These are phyloP conservation scores for Camptogramma bilineatum DNA, from an alignment of 2,888 invertebrate species.

Conservation along the genomic window DNA sequence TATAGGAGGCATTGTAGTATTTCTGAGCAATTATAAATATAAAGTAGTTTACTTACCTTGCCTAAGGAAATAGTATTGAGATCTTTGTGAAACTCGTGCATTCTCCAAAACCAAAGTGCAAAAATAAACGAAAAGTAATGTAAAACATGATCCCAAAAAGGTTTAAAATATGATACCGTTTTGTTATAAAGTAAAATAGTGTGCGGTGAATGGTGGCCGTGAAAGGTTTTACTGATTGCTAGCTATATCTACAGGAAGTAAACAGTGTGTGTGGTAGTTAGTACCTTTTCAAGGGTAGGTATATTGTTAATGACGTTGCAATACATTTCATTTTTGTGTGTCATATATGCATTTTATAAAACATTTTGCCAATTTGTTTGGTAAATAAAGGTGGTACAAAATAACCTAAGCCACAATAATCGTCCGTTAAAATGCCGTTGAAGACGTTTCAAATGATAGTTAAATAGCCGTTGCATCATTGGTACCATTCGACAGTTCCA, in stretches of 20 bases:
- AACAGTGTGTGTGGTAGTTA: background rate
- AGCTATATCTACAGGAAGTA: constrained; percentile 35
- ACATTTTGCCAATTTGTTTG: too few species aligned
- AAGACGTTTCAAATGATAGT: too few species aligned
- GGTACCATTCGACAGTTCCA: too few species aligned
- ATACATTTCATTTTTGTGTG: background rate
- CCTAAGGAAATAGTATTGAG: constrained; percentile 12
- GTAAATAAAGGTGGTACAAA: too few species aligned
- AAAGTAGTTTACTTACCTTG: constrained; percentile 14
- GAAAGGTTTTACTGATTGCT: constrained; percentile 20
- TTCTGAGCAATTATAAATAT: background rate
- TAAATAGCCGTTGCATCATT: too few species aligned
- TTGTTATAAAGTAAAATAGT: background rate
- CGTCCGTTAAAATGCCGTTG: too few species aligned
- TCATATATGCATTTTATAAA: too few species aligned
- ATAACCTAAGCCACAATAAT: too few species aligned
- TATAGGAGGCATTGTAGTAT: too few species aligned
- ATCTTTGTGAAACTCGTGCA: constrained; percentile 15
- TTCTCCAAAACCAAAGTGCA: constrained; percentile 24
- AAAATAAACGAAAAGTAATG: constrained; percentile 3
- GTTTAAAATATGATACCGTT: background rate
- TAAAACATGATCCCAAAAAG: background rate
- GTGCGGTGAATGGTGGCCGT: constrained; percentile 8
- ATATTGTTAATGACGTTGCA: constrained; percentile 9
- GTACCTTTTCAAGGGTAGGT: constrained; percentile 10